These are phyloP conservation scores for Caenorhabditis angaria DNA, from an alignment of 2,888 invertebrate genomes.

Conservation along the genomic window DNA sequence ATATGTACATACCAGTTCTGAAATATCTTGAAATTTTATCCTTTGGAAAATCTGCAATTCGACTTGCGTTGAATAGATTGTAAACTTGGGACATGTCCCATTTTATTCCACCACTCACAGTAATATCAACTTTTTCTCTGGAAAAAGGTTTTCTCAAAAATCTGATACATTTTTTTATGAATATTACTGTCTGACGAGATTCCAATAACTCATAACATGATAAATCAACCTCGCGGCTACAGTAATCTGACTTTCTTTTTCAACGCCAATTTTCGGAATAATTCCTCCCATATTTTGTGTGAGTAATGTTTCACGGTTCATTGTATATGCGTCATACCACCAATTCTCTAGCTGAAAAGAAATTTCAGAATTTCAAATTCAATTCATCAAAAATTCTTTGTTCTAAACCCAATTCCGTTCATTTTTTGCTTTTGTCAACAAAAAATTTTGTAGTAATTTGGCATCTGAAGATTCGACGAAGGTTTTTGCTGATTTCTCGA, in stretches of 20 bases:
- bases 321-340: slow-evolving; percentile 64
- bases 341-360: slow-evolving; percentile 58
- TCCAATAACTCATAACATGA: slow-evolving; percentile 48
- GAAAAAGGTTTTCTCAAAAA: slow-evolving; percentile 6
- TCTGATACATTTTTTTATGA: too few relatives aligned
- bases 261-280: slow-evolving; percentile 22
- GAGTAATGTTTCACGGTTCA: slow-evolving; percentile 47
- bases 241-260: slow-evolving; percentile 28
- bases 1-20: slow-evolving; percentile 38
- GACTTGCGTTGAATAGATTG: slow-evolving; percentile 76
- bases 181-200: slow-evolving; percentile 41
- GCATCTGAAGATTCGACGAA: slow-evolving; percentile 37
- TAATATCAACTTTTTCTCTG: slow-evolving; percentile 52
- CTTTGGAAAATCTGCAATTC: slow-evolving; percentile 61
- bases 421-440: slow-evolving; percentile 27
- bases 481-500: too few relatives aligned
- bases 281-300: slow-evolving; percentile 43
- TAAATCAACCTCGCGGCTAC: slow-evolving; percentile 50
- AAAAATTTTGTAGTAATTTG: slow-evolving; percentile 41
- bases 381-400: background rate
- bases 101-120: slow-evolving; percentile 58
- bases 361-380: background rate
- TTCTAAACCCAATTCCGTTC: slow-evolving; percentile 53
- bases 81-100: slow-evolving; percentile 76
- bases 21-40: slow-evolving; percentile 56